phyloP scores from a whole-genome alignment of 2,888 invertebrate species.

The Eumerus sabulonum region DNA sequence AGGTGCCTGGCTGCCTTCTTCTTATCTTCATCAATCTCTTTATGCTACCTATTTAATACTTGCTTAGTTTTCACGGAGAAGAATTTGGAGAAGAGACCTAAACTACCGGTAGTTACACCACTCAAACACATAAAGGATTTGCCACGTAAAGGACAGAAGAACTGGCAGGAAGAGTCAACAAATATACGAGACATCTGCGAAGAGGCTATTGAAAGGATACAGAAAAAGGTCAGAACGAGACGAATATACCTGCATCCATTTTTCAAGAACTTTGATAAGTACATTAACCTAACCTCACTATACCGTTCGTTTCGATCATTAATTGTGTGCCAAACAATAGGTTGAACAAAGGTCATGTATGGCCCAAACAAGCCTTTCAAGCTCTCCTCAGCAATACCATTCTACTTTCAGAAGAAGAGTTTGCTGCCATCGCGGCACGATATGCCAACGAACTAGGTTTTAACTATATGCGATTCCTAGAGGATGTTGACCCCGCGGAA shows the following conservation, averaged over 20 bases:
- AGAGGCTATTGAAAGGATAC: constrained; percentile 83
- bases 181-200: constrained; percentile 81
- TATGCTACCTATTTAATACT: not conserved
- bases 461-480: constrained; percentile 85
- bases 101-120: constrained; percentile 81
- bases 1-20: constrained; percentile 78
- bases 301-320: too few species aligned
- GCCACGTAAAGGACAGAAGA: constrained; percentile 79
- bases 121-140: constrained; percentile 80
- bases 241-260: constrained; percentile 84
- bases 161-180: constrained; percentile 79
- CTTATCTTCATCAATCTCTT: not conserved
- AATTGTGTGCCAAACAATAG: too few species aligned
- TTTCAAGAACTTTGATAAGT: constrained; percentile 87
- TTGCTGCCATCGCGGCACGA: constrained; percentile 84
- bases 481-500: constrained; percentile 80
- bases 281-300: constrained; percentile 46
- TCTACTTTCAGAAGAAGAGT: constrained; percentile 83
- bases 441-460: constrained; percentile 88
- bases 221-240: constrained; percentile 82
- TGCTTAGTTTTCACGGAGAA: constrained; percentile 83
- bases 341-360: constrained; percentile 86
- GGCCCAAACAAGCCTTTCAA: constrained; percentile 85
- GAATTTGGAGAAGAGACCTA: constrained; percentile 85
- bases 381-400: constrained; percentile 85